Percentiles rank a stretch among this genome's conserved stretches.
Conservation (phyloP, 37 sponge, comb jelly and placozoan species). For the Spongilla lacustris region DNA sequence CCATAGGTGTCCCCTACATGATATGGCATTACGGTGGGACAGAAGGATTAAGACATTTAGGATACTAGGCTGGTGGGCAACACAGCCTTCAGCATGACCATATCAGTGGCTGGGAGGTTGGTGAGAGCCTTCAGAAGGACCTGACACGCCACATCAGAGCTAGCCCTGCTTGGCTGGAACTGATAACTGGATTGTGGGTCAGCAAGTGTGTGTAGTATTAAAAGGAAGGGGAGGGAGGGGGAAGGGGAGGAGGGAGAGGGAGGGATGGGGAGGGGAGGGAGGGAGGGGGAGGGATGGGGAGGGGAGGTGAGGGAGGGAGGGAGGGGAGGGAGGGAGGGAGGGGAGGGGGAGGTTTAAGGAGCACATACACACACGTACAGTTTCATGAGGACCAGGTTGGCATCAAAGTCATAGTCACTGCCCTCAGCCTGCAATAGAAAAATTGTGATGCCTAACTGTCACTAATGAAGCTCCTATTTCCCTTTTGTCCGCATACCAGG, state of each 20-base stretch:
- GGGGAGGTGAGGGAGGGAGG: not conserved
- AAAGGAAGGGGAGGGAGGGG: not conserved
- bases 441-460: too few species aligned
- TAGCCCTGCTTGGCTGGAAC: slow-evolving; percentile 51
- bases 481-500: too few species aligned
- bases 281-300: not conserved
- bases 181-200: slow-evolving; percentile 81
- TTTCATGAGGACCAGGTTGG: slow-evolving; percentile 84
- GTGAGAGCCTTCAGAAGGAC: slow-evolving; percentile 77
- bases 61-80: slow-evolving; percentile 40
- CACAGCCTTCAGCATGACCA: slow-evolving; percentile 53
- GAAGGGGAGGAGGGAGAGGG: too few species aligned
- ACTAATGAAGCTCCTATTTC: too few species aligned
- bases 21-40: too few species aligned
- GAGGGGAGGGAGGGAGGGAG: not conserved
- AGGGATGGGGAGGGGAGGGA: not conserved
- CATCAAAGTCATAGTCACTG: slow-evolving; percentile 76
- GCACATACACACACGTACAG: slow-evolving; percentile 45
- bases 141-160: slow-evolving; percentile 10
- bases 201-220: not conserved
- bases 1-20: too few species aligned
- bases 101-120: slow-evolving; percentile 67
- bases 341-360: not conserved
- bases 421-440: slow-evolving; percentile 21
- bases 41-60: not conserved